A percentile compares a stretch with the other conserved stretches of the same genome.
Evolutionary conservation across 2,113 vertebrate species (phyloP).

Genomic region (Arothron firmamentum): DNA sequence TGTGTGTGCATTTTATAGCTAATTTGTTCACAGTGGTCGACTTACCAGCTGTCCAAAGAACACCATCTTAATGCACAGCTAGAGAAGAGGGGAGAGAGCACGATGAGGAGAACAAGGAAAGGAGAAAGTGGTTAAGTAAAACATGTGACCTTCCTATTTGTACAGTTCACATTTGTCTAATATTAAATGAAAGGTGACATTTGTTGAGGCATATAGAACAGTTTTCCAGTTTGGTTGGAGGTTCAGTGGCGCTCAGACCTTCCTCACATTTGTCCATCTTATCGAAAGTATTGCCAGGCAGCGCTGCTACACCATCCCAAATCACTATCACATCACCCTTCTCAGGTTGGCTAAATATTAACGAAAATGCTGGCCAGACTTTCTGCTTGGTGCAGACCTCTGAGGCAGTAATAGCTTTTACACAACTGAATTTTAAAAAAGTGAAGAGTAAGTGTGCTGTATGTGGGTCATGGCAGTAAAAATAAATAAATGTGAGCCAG

Average conservation of each 20-base stretch:
- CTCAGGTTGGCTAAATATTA: no score
- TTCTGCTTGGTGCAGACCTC: neutral
- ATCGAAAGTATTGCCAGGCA: no score
- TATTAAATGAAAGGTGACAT: no score
- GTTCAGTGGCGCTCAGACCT: no score
- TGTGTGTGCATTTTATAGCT: conserved; percentile 33
- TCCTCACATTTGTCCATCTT: no score
- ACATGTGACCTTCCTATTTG: neutral
- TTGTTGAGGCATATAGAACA: no score
- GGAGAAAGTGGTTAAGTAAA: neutral
- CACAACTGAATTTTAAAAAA: neutral
- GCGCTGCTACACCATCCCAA: no score
- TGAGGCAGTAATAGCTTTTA: conserved; percentile 4
- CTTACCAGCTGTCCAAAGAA: conserved; percentile 55
- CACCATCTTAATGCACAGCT: conserved; percentile 34
- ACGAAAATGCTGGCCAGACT: neutral
- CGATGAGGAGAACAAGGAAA: neutral
- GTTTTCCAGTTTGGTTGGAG: neutral
- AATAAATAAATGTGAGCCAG: conserved; percentile 1
- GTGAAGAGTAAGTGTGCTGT: neutral
- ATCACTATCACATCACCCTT: no score
- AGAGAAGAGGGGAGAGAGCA: conserved; percentile 1
- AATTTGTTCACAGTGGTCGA: conserved; percentile 57
- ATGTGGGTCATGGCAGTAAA: conserved; percentile 1
- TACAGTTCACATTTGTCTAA: no score